phyloP scores from a whole-genome alignment of 2,888 invertebrate species.

The Cheilosia vulpina region DNA sequence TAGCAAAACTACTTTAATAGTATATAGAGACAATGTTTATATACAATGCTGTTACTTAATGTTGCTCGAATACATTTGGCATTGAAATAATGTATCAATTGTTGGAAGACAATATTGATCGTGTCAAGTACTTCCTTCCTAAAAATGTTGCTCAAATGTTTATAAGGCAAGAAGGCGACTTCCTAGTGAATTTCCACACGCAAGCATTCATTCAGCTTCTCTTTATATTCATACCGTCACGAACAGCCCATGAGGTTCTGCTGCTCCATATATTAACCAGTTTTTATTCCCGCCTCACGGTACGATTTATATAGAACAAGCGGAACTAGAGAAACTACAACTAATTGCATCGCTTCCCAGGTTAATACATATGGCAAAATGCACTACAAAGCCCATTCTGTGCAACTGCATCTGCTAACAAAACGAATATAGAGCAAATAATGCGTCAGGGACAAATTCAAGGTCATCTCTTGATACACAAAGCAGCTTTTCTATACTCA shows the following conservation, averaged over 20 bases:
- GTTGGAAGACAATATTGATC: too few species aligned
- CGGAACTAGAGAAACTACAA: not conserved
- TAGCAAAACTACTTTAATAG: too few species aligned
- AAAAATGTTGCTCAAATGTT: too few species aligned
- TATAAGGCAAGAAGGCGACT: too few species aligned
- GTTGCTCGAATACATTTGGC: too few species aligned
- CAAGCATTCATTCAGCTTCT: too few species aligned
- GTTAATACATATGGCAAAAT: not conserved
- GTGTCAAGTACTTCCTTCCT: too few species aligned
- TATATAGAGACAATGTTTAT: too few species aligned
- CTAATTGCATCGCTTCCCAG: slow-evolving; percentile 32
- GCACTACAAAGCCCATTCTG: not conserved
- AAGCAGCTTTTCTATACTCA: not conserved
- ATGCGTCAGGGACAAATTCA: slow-evolving; percentile 14
- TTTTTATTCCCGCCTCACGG: not conserved
- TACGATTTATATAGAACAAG: not conserved
- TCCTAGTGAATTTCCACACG: too few species aligned
- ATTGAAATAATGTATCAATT: too few species aligned
- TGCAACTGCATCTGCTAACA: slow-evolving; percentile 1
- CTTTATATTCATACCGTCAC: not conserved
- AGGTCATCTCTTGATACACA: slow-evolving; percentile 4
- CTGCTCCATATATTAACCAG: not conserved
- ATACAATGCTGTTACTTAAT: too few species aligned
- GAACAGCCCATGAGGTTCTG: not conserved
- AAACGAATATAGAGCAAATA: slow-evolving; percentile 10